Evolutionary conservation across 1,140 invertebrate genomes (phyloP).

Genomic region (Ips nitidus): DNA sequence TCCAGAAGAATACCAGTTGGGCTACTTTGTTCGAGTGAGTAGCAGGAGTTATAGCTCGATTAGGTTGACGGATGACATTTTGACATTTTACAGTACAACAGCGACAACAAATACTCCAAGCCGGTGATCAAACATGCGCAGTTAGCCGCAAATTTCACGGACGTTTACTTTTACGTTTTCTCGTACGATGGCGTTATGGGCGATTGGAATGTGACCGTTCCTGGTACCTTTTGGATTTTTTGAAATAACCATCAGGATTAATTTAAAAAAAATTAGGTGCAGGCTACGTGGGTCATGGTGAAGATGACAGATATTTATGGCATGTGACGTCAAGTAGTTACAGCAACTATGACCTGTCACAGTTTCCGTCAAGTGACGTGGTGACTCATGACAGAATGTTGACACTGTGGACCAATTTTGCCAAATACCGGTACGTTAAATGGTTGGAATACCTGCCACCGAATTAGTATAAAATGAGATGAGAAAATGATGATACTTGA

Average conservation of each 20-base stretch:
- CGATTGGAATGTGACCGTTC: slow-evolving; percentile 13
- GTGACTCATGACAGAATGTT: slow-evolving; percentile 15
- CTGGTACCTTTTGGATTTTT: slow-evolving; percentile 17
- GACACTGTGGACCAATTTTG: slow-evolving; percentile 28
- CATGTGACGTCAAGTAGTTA: slow-evolving; percentile 8
- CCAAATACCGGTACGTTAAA: slow-evolving; percentile 21
- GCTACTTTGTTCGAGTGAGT: slow-evolving; percentile 19
- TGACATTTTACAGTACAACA: slow-evolving; percentile 13
- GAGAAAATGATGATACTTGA: no score
- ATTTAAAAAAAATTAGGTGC: slow-evolving; percentile 11
- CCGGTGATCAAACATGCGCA: slow-evolving; percentile 27
- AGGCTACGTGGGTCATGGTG: slow-evolving; percentile 23
- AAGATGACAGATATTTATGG: slow-evolving; percentile 26
- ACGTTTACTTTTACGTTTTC: slow-evolving; percentile 26
- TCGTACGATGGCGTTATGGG: slow-evolving; percentile 27
- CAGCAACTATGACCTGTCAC: slow-evolving; percentile 23
- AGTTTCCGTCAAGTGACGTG: slow-evolving; percentile 25
- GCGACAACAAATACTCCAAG: slow-evolving; percentile 19
- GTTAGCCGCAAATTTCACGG: slow-evolving; percentile 9
- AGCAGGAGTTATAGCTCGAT: neutral
- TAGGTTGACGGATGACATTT: neutral
- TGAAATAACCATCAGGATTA: neutral
- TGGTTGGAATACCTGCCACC: neutral
- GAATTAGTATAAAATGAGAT: no score
- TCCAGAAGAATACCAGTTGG: slow-evolving; percentile 14